These are phyloP conservation scores for Apolygus lucorum DNA, from an alignment of 1,140 invertebrate species.

Conservation along the genomic window DNA sequence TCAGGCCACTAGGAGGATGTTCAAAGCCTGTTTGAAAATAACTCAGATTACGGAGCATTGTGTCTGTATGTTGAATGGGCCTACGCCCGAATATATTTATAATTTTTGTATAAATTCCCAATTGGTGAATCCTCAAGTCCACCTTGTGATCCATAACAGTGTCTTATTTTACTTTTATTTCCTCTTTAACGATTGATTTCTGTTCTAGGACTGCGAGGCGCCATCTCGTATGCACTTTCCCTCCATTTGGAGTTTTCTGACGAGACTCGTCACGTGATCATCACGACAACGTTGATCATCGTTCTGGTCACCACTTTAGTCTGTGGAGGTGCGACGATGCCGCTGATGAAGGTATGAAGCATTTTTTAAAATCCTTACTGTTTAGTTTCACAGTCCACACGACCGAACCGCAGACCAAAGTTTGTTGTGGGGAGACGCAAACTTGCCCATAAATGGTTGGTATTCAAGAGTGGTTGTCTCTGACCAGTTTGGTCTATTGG, in stretches of 20 bases:
- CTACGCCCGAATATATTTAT: too few relatives aligned
- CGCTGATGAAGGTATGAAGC: conserved; percentile 69
- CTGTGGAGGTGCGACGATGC: conserved; percentile 95
- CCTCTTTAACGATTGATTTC: too few relatives aligned
- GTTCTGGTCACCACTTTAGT: conserved; percentile 91
- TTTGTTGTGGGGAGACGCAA: too few relatives aligned
- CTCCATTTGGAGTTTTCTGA: conserved; percentile 91
- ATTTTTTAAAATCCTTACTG: not conserved
- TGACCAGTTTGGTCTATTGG: too few relatives aligned
- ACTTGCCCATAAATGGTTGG: not conserved
- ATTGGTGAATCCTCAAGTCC: too few relatives aligned
- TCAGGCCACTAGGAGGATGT: too few relatives aligned
- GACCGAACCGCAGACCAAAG: too few relatives aligned
- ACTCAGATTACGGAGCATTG: too few relatives aligned
- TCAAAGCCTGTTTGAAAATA: too few relatives aligned
- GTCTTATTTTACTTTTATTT: conserved; percentile 23
- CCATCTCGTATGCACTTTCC: conserved; percentile 95
- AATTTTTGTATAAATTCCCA: too few relatives aligned
- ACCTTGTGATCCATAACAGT: conserved; percentile 18
- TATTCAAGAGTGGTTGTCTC: too few relatives aligned
- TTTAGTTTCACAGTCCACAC: not conserved
- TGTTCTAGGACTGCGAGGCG: conserved; percentile 74
- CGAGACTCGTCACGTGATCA: conserved; percentile 89
- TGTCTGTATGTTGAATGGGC: too few relatives aligned
- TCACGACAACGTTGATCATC: conserved; percentile 94